Percentiles rank a stretch among this genome's conserved stretches.
Conservation (phyloP, 2,797 vertebrate species). For the Pseudochirops corinnae region DNA sequence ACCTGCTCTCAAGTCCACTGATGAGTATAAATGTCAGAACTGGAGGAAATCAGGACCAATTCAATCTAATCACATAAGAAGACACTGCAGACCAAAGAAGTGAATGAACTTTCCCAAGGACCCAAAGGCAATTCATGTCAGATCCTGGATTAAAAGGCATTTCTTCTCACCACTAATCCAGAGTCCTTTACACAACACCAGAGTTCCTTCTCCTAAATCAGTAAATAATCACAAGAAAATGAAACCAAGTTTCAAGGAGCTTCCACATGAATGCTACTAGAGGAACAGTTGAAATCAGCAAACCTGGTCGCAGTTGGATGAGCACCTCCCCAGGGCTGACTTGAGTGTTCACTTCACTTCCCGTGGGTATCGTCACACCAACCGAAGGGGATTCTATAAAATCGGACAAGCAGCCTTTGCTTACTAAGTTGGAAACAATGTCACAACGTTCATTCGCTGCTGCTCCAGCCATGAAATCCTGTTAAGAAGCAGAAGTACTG, state of each 20-base stretch:
- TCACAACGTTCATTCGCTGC: conserved; percentile 91
- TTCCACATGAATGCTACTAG: conserved; percentile 37
- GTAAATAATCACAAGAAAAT: conserved; percentile 33
- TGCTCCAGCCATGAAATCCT: conserved; percentile 92
- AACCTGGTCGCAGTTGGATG: conserved; percentile 93
- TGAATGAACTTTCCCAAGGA: background rate
- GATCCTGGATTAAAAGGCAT: conserved; percentile 25
- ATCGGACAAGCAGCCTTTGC: conserved; percentile 91
- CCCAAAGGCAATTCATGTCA: conserved; percentile 26
- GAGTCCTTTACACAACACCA: background rate
- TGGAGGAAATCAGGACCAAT: conserved; percentile 12
- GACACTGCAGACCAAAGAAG: background rate
- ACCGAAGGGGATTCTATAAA: conserved; percentile 90
- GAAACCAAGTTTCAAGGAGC: conserved; percentile 17
- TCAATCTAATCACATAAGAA: background rate
- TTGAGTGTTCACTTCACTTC: conserved; percentile 89
- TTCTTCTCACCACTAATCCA: conserved; percentile 27
- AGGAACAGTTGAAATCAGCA: conserved; percentile 65
- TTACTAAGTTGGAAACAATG: conserved; percentile 89
- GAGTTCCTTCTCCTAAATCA: background rate
- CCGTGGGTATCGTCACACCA: conserved; percentile 87
- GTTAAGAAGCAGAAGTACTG: conserved; percentile 81
- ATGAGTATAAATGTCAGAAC: background rate
- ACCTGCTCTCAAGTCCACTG: background rate
- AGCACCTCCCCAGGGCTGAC: conserved; percentile 92